Base-by-base conservation (phyloP, 2,113 vertebrate genomes). In the Passer montanus region DNA sequence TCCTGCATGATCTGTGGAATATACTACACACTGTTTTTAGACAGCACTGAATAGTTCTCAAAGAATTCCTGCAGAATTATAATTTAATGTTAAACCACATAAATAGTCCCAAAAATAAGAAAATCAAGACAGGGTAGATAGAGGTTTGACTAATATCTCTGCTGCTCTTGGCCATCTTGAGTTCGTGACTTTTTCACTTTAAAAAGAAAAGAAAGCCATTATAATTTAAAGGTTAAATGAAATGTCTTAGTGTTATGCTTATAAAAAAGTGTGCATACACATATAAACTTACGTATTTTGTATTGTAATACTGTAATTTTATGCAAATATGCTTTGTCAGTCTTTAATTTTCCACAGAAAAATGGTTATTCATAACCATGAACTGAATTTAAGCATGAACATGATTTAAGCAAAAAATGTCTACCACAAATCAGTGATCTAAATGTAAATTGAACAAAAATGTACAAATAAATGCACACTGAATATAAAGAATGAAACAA, bases 1-100 rank as follows among this genome's bases (percentile, higher is more conserved):
- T 97, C 93, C 82, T 95, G 84, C 73, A 89, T 92, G 98, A 98
- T 97, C 97, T 96, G 69, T 96, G 95, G 95, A 96, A 96, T 97
- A 96, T 84, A 94, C 95, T 93, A 74, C 49, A 58, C 23, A 35
- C 94, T 93, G 95, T 97, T 98, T 97, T 97, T 96, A 97, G 97
- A 94, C 37, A 69, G 84, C 47, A 62, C 24, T 94, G 84, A 95
- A 95, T 56, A 20, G 83, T 94, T 60, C 93, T 97, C 97, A 97
- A 97, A 96, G 97, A 95, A 96, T 94, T 96, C 58, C 78, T 93
- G 59, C 31, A 96, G 91, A 77, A 97, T 73, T 80, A 87, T 90
- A 95, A 95, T 90, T 97, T 94, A 96, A 44, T 97, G 95, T 96
- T 95, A 93, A 96, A 77, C 75, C 73, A 66, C 72, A 87, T 47